phyloP scores from a whole-genome alignment of 1,140 invertebrate species.

The Drosophila sucinea region DNA sequence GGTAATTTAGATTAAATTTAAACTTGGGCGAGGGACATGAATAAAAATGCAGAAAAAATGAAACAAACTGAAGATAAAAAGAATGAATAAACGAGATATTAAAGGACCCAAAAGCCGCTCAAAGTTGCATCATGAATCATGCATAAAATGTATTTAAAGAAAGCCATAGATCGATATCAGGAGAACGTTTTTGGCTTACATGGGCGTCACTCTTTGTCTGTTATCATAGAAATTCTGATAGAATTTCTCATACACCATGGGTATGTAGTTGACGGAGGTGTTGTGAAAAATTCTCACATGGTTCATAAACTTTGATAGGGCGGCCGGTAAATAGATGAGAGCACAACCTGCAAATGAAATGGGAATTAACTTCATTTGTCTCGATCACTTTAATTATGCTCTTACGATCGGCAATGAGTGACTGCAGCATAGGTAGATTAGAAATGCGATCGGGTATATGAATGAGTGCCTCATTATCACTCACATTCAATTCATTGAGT shows the following conservation, averaged over 20 bases:
- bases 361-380: neutral
- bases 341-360: slow-evolving; percentile 58
- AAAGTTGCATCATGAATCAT: too few relatives aligned
- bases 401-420: slow-evolving; percentile 77
- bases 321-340: slow-evolving; percentile 75
- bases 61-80: too few relatives aligned
- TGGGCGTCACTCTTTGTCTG: slow-evolving; percentile 52
- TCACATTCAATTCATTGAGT: slow-evolving; percentile 76
- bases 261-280: slow-evolving; percentile 74
- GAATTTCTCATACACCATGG: slow-evolving; percentile 77
- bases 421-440: slow-evolving; percentile 72
- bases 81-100: too few relatives aligned
- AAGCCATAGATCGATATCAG: too few relatives aligned
- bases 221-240: slow-evolving; percentile 79
- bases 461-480: slow-evolving; percentile 70
- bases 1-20: too few relatives aligned
- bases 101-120: too few relatives aligned
- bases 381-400: neutral
- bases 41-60: too few relatives aligned
- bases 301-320: slow-evolving; percentile 76
- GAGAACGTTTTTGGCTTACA: slow-evolving; percentile 45
- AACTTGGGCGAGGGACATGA: too few relatives aligned
- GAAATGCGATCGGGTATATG: slow-evolving; percentile 78
- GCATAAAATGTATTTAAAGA: too few relatives aligned
- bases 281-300: slow-evolving; percentile 82